Evolutionary conservation across 2,888 invertebrate species (phyloP).

Genomic region (Salpingus planirostris): DNA sequence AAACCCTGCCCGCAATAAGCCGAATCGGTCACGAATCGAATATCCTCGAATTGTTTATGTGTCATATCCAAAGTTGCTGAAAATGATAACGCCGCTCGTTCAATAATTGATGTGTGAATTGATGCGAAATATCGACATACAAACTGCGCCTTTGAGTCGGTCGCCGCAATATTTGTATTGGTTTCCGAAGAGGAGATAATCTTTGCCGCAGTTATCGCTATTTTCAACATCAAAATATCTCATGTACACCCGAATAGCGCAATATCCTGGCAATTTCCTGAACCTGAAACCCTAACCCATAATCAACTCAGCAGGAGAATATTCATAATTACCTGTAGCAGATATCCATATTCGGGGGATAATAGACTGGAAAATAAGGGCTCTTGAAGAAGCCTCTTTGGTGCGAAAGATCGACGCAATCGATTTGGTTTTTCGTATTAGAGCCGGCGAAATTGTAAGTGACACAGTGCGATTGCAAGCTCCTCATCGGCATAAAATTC

Average conservation of each 20-base stretch:
- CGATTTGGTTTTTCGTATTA: slow-evolving; percentile 11
- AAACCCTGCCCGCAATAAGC: slow-evolving; percentile 41
- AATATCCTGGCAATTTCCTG: slow-evolving; percentile 36
- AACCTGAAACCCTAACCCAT: slow-evolving; percentile 31
- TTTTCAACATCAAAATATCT: slow-evolving; percentile 41
- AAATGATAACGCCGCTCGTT: too few relatives aligned
- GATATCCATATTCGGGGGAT: slow-evolving; percentile 37
- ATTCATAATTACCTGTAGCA: slow-evolving; percentile 40
- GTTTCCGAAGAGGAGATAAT: slow-evolving; percentile 38
- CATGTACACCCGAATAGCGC: slow-evolving; percentile 37
- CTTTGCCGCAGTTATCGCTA: slow-evolving; percentile 39
- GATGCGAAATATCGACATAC: slow-evolving; percentile 28
- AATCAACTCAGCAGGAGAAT: background rate
- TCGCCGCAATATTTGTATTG: slow-evolving; percentile 40
- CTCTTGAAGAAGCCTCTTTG: slow-evolving; percentile 39
- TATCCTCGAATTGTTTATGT: slow-evolving; percentile 27
- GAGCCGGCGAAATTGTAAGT: too few relatives aligned
- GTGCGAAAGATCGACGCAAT: slow-evolving; percentile 33
- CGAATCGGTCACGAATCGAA: slow-evolving; percentile 38
- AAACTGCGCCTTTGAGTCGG: slow-evolving; percentile 31
- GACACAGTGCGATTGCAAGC: slow-evolving; percentile 14
- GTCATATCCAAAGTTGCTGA: slow-evolving; percentile 23
- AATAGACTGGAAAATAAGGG: slow-evolving; percentile 41
- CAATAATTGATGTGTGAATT: slow-evolving; percentile 4
- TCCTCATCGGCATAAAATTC: slow-evolving; percentile 11